Evolutionary conservation across 35 echinoderm and acorn worm species (phyloP), one percentile per base, ranked within the genome.

Genomic region (Eucidaris tribuloides): DNA sequence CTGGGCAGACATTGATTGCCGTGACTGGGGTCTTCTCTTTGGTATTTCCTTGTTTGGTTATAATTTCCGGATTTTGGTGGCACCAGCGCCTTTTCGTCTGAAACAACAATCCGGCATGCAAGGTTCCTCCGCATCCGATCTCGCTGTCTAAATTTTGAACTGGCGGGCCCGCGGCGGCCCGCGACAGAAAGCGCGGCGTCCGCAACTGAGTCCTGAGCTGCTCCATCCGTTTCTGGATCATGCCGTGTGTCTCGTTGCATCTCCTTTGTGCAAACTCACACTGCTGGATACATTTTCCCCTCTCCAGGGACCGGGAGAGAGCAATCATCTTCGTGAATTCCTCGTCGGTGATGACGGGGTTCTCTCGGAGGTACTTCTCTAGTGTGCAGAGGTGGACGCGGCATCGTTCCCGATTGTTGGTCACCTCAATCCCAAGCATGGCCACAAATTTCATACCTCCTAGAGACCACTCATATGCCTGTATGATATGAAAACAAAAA

Each of bases 401-500:
- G 46, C 87, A 87, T 48, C 50, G 64, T 23, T 96, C 93, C 33
- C 83, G 19, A 30, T 84, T 77, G 30, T 45, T 64, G 34, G 46
- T 87, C 31, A 83, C 59, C 36, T 96, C 89, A 13, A 78, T 70
- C 9, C 83, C 84, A 22, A 96, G 79, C 19, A 84, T 70, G 3
- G 88, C 88, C 35, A 91, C 88, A 70, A 91, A 58, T 45, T 96
- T 91, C 88, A 87, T 84, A 3, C 93, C 88, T 57, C 42, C 70
- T 57, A 91, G 65, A 0, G 88, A 84, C 93, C 93, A 91, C 45
- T 83, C 70, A 61, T 91, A 91, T 65, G 88, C 88, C 93, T 96
- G 66, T 1, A 83, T n/a, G 7, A 32, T 33, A 82, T 80, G 34
- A 84, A 41, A 78, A 85, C 46, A 84, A 41, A 78, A n/a, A n/a